These are phyloP conservation scores for Prosopocoilus inquinatus DNA, from an alignment of 2,888 invertebrate species.

Conservation along the genomic window DNA sequence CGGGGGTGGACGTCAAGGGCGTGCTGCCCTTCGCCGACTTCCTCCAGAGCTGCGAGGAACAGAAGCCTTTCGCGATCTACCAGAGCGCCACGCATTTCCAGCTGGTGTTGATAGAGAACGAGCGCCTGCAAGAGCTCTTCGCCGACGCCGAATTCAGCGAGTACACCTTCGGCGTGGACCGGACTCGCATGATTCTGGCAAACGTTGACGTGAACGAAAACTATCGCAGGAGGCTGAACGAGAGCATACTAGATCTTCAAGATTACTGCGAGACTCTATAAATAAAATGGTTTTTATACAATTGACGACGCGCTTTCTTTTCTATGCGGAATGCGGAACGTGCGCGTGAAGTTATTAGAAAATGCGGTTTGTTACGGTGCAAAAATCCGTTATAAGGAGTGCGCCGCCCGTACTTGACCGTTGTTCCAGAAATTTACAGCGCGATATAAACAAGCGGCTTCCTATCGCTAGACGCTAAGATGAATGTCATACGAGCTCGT, in stretches of 20 bases:
- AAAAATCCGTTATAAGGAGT: too few species aligned
- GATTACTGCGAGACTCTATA: conserved; percentile 20
- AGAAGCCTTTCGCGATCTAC: conserved; percentile 39
- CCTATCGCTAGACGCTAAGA: too few species aligned
- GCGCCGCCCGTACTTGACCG: too few species aligned
- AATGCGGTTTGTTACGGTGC: too few species aligned
- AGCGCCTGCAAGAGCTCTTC: conserved; percentile 32
- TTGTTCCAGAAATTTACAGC: too few species aligned
- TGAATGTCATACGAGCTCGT: too few species aligned
- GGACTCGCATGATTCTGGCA: conserved; percentile 33
- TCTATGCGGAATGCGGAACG: too few species aligned
- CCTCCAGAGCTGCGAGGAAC: conserved; percentile 41
- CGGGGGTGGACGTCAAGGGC: conserved; percentile 29
- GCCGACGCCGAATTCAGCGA: conserved; percentile 30
- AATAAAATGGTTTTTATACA: not conserved
- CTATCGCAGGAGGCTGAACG: conserved; percentile 28
- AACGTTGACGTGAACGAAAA: conserved; percentile 33
- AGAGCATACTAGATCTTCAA: conserved; percentile 20
- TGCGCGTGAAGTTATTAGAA: too few species aligned
- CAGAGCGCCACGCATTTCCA: conserved; percentile 39
- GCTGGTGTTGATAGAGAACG: conserved; percentile 34
- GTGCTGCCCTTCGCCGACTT: conserved; percentile 39
- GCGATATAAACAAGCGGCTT: too few species aligned
- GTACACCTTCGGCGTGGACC: conserved; percentile 35
- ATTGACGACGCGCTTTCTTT: too few species aligned